Evolutionary conservation across 2,888 invertebrate species (phyloP).

Genomic region (Julus scandinavius): DNA sequence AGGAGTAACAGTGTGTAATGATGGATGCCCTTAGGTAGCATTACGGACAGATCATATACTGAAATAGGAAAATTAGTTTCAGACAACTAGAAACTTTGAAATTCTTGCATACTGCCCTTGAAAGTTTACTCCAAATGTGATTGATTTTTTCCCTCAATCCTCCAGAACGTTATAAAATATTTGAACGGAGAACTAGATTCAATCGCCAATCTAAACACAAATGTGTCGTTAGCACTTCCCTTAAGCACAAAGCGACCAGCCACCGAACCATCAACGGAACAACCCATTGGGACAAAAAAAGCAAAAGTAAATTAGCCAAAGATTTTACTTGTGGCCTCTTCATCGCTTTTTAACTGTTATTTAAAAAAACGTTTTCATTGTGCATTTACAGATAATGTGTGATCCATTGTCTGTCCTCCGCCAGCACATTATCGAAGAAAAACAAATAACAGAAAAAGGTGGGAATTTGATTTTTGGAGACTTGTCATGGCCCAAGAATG

Average conservation of each 20-base stretch:
- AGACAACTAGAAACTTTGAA: not conserved
- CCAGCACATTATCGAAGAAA: not conserved
- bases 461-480: not conserved
- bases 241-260: not conserved
- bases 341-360: not conserved
- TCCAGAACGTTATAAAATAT: not conserved
- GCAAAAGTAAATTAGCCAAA: not conserved
- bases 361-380: no score
- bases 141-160: not conserved
- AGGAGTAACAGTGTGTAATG: not conserved
- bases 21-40: not conserved
- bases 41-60: not conserved
- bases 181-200: constrained; percentile 33
- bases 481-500: not conserved
- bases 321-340: not conserved
- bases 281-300: not conserved
- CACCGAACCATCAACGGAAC: not conserved
- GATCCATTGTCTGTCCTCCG: not conserved
- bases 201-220: not conserved
- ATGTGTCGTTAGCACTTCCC: not conserved
- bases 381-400: not conserved
- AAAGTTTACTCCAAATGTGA: not conserved
- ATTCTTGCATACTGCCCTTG: not conserved
- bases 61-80: not conserved
- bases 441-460: not conserved